Percentiles rank a stretch among this genome's conserved stretches.
phyloP scores from a whole-genome alignment of 2,113 vertebrate genomes.

The Ornithorhynchus anatinus region DNA sequence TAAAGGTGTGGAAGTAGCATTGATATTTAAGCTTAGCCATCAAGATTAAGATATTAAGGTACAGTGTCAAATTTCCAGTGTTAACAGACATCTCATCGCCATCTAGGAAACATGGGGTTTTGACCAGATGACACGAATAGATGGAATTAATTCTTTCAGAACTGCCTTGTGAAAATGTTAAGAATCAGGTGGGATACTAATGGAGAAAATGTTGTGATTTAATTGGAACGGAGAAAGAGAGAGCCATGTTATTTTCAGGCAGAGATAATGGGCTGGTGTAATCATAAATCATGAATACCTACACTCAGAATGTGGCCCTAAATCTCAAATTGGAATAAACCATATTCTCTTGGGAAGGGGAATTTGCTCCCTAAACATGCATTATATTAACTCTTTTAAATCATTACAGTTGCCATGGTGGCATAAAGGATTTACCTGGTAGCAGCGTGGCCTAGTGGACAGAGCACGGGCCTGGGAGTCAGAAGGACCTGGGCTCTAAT shows the following conservation, averaged over 20 bases:
- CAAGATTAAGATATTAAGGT: slow-evolving; percentile 5
- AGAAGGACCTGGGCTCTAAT: no score
- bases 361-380: neutral
- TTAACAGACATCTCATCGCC: neutral
- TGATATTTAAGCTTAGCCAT: neutral
- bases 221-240: neutral
- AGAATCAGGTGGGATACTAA: neutral
- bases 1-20: slow-evolving; percentile 19
- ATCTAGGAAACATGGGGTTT: neutral
- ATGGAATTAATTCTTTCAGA: neutral
- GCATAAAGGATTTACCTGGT: no score
- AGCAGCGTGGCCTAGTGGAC: no score
- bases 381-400: no score
- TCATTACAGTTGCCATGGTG: no score
- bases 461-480: no score
- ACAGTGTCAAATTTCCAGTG: neutral
- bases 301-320: no score
- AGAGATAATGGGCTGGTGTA: no score
- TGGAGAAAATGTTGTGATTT: neutral
- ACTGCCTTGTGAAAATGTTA: neutral
- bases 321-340: no score
- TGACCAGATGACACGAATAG: neutral
- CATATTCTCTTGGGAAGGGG: neutral
- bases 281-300: no score
- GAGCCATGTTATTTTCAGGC: no score